Base-by-base conservation (phyloP, 2,797 vertebrate genomes). In the Urosaurus nigricauda region DNA sequence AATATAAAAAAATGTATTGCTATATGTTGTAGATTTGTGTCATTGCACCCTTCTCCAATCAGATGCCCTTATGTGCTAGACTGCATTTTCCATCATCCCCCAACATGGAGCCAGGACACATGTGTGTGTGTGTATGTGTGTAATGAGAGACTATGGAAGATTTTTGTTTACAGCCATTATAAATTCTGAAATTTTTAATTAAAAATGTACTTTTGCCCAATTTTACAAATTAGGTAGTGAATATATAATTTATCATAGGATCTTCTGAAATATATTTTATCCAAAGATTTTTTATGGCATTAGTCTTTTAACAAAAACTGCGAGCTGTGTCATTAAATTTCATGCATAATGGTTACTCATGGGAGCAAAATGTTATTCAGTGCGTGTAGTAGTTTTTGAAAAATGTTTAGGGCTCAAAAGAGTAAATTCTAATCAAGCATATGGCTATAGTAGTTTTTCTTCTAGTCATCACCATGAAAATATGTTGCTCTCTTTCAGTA, bases 381-480 rank as follows among this genome's bases (percentile, higher is more conserved):
- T 79, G 37, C 8, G 8, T n/a, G 21, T 79, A 63, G 53, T 71
- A 43, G 35, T 79, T 71, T n/a, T 84, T 65, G 37, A 3, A 71
- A 13, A 84, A 32, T 71, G 19, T 17, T 51, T 35, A 26, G 79
- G 56, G 12, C 16, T 78, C 17, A 78, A 43, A 16, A 5, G 17
- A 58, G 16, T 71, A 56, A 88, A 4, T 58, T 51, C 29, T 40
- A 19, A 16, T 87, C 7, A 82, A 35, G 6, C 53, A 2, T 70
- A 14, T 79, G 19, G 35, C 51, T 65, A 43, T 26, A 56, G 75
- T 29, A 79, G 0, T 29, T 84, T 78, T 58, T 56, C 19, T 24
- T 84, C 70, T 79, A 77, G 24, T 79, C 35, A 71, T 88, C 26
- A 65, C 60, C n/a, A 40, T 88, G 12, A 13, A 29, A 68, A 83